A percentile compares a stretch with the other conserved stretches of the same genome.
phyloP scores from a whole-genome alignment of 2,797 vertebrate species.

The Trichosurus vulpecula region DNA sequence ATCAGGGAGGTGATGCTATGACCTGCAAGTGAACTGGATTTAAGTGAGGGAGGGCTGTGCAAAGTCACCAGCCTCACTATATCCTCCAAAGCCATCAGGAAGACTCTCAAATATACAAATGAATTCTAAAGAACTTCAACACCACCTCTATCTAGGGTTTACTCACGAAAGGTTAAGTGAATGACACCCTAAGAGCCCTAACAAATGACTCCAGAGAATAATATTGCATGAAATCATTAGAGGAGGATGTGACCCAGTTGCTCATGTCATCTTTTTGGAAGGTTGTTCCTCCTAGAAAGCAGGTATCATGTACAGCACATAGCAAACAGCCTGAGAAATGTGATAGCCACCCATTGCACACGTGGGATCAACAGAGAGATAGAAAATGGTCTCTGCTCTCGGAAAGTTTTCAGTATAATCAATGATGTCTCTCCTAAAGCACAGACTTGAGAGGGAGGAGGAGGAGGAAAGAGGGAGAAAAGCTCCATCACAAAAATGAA shows the following conservation, averaged over 20 bases:
- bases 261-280: not conserved
- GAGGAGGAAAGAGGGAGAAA: not conserved
- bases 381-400: not conserved
- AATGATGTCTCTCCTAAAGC: not conserved
- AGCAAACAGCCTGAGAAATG: not conserved
- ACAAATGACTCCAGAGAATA: not conserved
- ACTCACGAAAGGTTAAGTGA: not conserved
- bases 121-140: not conserved
- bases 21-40: no score
- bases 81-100: no score
- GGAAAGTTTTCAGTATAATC: not conserved
- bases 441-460: not conserved
- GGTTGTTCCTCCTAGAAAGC: not conserved
- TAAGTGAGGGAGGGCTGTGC: no score
- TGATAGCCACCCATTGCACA: not conserved
- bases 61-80: no score
- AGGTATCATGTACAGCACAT: not conserved
- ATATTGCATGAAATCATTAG: not conserved
- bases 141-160: not conserved
- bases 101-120: not conserved
- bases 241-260: not conserved
- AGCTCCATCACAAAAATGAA: slow-evolving; percentile 1
- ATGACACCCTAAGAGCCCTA: not conserved
- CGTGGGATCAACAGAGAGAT: not conserved
- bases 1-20: no score